Conservation (phyloP, 2,113 vertebrate genomes). For the Pyxicephalus adspersus region DNA sequence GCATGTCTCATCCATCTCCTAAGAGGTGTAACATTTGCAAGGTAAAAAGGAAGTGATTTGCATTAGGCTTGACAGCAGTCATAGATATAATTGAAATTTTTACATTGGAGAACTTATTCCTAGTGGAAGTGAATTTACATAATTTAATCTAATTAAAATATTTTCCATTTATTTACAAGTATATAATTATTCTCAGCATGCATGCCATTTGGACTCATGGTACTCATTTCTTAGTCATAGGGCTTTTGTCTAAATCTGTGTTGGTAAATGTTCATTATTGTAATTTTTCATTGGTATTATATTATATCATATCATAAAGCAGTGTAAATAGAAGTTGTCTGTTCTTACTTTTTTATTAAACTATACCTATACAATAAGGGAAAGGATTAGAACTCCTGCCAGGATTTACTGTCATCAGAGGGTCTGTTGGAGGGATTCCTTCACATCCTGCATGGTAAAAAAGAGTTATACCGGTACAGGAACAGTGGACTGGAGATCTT, state of each 20-base stretch:
- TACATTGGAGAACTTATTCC: constrained; percentile 44
- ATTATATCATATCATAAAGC: not conserved
- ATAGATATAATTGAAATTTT: constrained; percentile 53
- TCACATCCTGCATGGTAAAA: too few species aligned
- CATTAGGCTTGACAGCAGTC: constrained; percentile 55
- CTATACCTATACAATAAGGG: too few species aligned
- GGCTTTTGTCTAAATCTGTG: constrained; percentile 11
- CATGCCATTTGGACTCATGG: constrained; percentile 43
- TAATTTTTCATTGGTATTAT: not conserved
- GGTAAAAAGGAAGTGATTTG: constrained; percentile 50
- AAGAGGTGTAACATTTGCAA: constrained; percentile 46
- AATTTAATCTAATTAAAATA: constrained; percentile 57
- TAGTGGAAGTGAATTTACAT: constrained; percentile 47
- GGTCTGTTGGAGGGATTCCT: too few species aligned
- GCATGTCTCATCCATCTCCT: constrained; percentile 33
- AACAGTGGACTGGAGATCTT: too few species aligned
- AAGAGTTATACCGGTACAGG: too few species aligned
- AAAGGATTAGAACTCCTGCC: too few species aligned
- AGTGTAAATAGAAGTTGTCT: not conserved
- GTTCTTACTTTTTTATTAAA: not conserved
- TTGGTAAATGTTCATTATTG: constrained; percentile 9
- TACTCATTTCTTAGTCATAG: constrained; percentile 28
- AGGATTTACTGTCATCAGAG: too few species aligned
- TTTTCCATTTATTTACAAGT: constrained; percentile 53
- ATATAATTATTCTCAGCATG: constrained; percentile 51